These are phyloP conservation scores for Brevimyrus niger DNA, from an alignment of 2,113 vertebrate species.

Conservation along the genomic window DNA sequence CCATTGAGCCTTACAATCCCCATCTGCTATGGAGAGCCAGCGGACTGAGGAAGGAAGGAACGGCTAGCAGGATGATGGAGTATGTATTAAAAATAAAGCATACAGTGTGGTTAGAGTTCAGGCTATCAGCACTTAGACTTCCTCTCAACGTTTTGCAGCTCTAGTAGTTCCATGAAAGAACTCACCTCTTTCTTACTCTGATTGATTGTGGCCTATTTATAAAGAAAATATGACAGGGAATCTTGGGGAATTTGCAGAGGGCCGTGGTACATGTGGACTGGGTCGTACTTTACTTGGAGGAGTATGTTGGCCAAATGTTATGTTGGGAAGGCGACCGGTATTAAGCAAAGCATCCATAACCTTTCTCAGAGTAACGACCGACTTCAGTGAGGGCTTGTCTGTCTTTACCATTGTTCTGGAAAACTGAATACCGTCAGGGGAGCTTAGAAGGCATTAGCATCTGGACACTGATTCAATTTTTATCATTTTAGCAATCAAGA, in stretches of 20 bases:
- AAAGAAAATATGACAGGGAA: background rate
- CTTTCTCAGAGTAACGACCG: background rate
- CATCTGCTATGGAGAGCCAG: conserved; percentile 57
- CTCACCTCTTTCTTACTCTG: background rate
- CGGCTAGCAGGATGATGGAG: conserved; percentile 13
- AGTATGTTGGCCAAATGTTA: background rate
- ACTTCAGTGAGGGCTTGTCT: background rate
- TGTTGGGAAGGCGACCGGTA: background rate
- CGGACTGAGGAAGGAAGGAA: conserved; percentile 33
- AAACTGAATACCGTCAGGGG: background rate
- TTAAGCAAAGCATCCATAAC: background rate
- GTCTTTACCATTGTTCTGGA: background rate
- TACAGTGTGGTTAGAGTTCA: background rate
- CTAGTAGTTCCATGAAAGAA: background rate
- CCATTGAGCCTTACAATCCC: conserved; percentile 62
- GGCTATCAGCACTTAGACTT: background rate
- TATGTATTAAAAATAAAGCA: conserved; percentile 2
- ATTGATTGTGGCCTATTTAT: conserved; percentile 32
- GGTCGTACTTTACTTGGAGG: background rate
- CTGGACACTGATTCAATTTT: no score
- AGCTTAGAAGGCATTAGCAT: background rate
- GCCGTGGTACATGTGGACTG: background rate
- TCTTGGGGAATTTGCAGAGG: background rate
- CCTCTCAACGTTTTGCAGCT: background rate
- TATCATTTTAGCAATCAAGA: no score